Base-by-base conservation (phyloP, 2,797 vertebrate genomes). In the Poecilia wingei region DNA sequence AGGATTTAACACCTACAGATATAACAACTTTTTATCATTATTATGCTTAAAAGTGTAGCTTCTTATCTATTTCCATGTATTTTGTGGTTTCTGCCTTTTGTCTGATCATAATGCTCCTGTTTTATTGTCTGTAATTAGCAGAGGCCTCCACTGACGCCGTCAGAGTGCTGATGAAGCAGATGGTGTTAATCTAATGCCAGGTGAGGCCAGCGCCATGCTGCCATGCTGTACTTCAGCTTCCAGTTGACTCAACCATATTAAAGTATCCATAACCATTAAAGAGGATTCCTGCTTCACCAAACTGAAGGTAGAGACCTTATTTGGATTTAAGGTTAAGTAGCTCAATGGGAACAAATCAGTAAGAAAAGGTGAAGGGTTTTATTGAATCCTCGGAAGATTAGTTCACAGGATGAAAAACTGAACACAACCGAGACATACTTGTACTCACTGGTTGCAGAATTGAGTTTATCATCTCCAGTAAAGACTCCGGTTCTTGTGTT, bases 131-230 rank as follows among this genome's bases (percentile, higher is more conserved):
- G 59, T 33, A 64, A 20, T 20, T 18, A 36, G 31, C 59, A 36
- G 31, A 64, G 59, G 31, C 31, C 59, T 64, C 59, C 31, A 61
- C 1, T 61, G 28, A 33, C 1, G 0, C 31, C 1, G 2, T 14
- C 59, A 31, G 28, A 33, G 57, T 61, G 28, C 57, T 61, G 57
- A 61, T 61, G 57, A 61, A 61, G 57, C 57, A 61, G 57, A 61
- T 61, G 57, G 57, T 61, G 28, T 61, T 61, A 61, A 61, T 61
- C 59, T 64, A 18, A 64, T 20, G 59, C 31, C 59, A 36, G 59
- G 16, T 20, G 59, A 64, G 59, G 59, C 31, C 59, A 64, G 59
- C 2, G 31, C 4, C 59, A 20, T 16, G 31, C 28, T 61, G 57
- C 28, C 28, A 59, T 59, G n/a, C n/a, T 59, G 28, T 7, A 16